Evolutionary conservation across 2,113 vertebrate species (phyloP).

Genomic region (Cyprinodon brontotheroides): DNA sequence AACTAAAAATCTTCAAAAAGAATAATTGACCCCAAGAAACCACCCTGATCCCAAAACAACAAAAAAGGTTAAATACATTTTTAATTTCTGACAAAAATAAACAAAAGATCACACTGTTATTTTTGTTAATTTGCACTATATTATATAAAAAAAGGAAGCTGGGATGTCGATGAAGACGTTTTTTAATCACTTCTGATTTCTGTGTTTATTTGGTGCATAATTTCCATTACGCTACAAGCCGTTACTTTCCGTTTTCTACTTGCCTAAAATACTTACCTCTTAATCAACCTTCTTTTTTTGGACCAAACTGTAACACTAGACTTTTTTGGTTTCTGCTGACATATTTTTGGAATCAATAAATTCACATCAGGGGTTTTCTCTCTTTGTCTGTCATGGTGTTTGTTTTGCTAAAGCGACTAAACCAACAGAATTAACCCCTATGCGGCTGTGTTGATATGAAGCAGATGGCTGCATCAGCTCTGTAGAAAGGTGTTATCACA

Average conservation of each 20-base stretch:
- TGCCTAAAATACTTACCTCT: conserved; percentile 18
- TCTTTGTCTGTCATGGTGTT: conserved; percentile 65
- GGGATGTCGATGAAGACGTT: neutral
- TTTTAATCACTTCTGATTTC: neutral
- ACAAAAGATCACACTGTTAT: too few species aligned
- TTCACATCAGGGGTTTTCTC: conserved; percentile 23
- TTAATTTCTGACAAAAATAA: too few species aligned
- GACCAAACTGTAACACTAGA: conserved; percentile 33
- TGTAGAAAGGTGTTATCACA: conserved; percentile 73
- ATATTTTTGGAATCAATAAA: conserved; percentile 42
- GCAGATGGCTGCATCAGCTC: conserved; percentile 75
- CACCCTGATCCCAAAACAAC: too few species aligned
- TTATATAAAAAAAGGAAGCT: too few species aligned
- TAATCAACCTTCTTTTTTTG: conserved; percentile 36
- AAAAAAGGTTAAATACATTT: too few species aligned
- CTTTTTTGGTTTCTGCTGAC: conserved; percentile 44
- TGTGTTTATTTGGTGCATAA: conserved; percentile 1
- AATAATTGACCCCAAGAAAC: too few species aligned
- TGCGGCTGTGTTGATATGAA: conserved; percentile 67
- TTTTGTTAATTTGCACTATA: too few species aligned
- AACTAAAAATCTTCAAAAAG: too few species aligned
- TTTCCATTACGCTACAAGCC: conserved; percentile 4
- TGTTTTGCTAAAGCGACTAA: conserved; percentile 73
- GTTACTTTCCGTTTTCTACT: conserved; percentile 2
- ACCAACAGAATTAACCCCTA: conserved; percentile 75